Base-by-base conservation (phyloP, 1,140 invertebrate species). In the Scaptomyza graminum region DNA sequence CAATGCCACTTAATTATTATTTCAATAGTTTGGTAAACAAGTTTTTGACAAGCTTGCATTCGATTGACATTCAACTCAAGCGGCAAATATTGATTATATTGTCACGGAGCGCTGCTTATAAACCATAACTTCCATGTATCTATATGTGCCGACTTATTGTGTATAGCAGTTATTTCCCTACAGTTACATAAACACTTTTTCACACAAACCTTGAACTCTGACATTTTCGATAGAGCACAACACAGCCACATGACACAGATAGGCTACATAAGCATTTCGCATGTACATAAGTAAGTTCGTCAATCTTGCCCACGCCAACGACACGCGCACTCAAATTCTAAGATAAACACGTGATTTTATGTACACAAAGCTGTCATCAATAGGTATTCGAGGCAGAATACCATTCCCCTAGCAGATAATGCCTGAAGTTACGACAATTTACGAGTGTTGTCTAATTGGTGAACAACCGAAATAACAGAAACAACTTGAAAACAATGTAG, bases 311-410 rank as follows among this genome's bases (percentile, higher is more conserved):
- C 81, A 85, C 66, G 46, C 46, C 51, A 47, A 7, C 41, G 82
- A 56, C 83, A 85, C 83, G 83, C 82, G 83, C 82, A 73, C 79
- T 52, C 46, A 72, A 79, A 84, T 88, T 75, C 83, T 78, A 76
- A 47, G 78, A 87, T 87, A 82, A 88, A 82, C 82, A 87, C 83
- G 82, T 87, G 82, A 88, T 88, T 87, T 55, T 76, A 72, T 85
- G 82, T 85, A 78, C 74, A 78, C 65, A 28, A 65, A 64, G 34
- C 70, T 67, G 50, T 44, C 55, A 63, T 44, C 55, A 63, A 70
- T 79, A 55, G 66, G 13, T 76, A 54, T 66, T 18, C 11, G 28
- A 49, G 52, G 37, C 34, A 68, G 34, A 43, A 18, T 5, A 41
- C 41, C 49, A 74, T 63, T 63, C 62, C 52, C 34, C 28, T 47